Percentiles rank a stretch among this genome's conserved stretches.
Evolutionary conservation across 2,113 vertebrate genomes (phyloP).

Genomic region (Oreamnos americanus): DNA sequence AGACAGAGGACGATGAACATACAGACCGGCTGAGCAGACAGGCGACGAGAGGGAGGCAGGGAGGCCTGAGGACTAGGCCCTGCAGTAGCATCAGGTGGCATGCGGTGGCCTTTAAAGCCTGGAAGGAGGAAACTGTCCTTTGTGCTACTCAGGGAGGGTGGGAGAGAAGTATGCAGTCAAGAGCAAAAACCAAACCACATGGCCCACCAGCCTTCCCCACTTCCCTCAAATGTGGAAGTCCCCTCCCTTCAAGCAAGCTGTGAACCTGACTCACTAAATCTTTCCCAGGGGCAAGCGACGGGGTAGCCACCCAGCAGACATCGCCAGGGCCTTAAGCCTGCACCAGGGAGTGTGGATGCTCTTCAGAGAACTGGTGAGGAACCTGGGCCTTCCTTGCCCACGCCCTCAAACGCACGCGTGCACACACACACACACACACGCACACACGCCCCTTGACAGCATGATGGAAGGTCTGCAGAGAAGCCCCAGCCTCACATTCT

Average conservation of each 20-base stretch:
- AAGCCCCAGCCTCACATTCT: neutral
- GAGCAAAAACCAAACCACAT: neutral
- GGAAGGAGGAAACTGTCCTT: neutral
- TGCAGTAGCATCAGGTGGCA: rapidly evolving
- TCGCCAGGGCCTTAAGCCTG: neutral
- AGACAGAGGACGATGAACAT: neutral
- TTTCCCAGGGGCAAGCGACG: neutral
- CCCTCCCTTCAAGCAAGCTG: neutral
- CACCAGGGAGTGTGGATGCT: rapidly evolving
- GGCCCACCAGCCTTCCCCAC: neutral
- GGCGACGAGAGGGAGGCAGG: rapidly evolving
- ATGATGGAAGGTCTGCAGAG: neutral
- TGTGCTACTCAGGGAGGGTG: neutral
- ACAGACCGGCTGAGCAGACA: neutral
- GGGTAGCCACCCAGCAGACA: neutral
- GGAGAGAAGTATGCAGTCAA: neutral
- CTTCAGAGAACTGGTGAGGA: neutral
- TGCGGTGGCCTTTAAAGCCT: neutral
- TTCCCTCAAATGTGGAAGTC: neutral
- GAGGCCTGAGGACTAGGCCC: neutral
- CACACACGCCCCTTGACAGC: neutral
- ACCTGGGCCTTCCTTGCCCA: neutral
- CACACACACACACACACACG: rapidly evolving
- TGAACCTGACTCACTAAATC: neutral
- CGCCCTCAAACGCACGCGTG: rapidly evolving